Base-by-base conservation (phyloP, 2,113 vertebrate genomes). In the Odobenus rosmarus region DNA sequence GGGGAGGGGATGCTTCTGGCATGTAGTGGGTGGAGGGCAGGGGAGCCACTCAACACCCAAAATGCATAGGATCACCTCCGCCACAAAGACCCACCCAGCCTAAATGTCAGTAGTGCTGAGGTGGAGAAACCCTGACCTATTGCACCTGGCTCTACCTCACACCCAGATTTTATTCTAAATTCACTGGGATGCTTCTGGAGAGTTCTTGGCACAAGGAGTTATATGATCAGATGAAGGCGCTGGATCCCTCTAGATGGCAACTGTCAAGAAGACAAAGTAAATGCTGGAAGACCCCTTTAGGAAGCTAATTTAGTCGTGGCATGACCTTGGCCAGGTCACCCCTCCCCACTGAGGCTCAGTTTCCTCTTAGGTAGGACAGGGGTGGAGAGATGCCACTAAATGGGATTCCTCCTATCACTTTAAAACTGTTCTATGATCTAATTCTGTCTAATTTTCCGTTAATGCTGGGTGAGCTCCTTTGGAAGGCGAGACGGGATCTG, bases 131-230 rank as follows among this genome's bases (percentile, higher is more conserved):
- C 2, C 23, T 18, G 61, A 46, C 0, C 71, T 42, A 1, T 3
- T 3, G 13, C 0, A 1, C n/a, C 31, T 71, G 14, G 3, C 36
- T 33, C 64, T 1, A 1, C 1, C 6, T 19, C 4, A 1, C 33
- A 0, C 39, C 14, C 4, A 1, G 23, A 12, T 18, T 51, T 53
- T 77, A 55, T 23, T 74, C 18, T 23, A 83, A 42, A 5, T 69
- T 39, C 26, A 7, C 9, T 49, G 64, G 57, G 39, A 26, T 24
- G 12, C 14, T 61, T 80, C 67, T 23, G 12, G 57, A 33, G 33
- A 42, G 19, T 2, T 81, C n/a, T 42, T 19, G 53, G 24, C 51
- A 21, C 3, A 36, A 92, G 72, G 28, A 4, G 31, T 33, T 36
- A 39, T 49, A 39, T 24, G 42, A 9, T 9, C 5, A 7, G 55